Evolutionary conservation across 30 jellyfish, hydroid and myxozoan genomes (phyloP).

Genomic region (Rhopilema esculentum): DNA sequence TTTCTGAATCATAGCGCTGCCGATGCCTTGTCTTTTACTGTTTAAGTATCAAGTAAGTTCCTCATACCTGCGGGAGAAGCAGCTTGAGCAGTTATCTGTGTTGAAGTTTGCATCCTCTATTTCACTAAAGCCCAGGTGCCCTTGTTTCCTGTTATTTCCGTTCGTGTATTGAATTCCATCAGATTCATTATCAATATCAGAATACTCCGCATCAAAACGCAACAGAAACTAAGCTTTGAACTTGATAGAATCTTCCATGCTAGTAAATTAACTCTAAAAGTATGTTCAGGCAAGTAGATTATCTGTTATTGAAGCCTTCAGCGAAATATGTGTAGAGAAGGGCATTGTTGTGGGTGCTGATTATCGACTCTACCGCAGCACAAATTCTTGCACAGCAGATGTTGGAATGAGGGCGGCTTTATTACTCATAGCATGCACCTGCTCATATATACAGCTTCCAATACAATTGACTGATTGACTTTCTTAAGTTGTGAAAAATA

Average conservation of each 20-base stretch:
- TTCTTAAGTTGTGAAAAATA: slow-evolving; percentile 27
- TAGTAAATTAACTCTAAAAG: not conserved
- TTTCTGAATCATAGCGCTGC: not conserved
- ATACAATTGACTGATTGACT: slow-evolving; percentile 42
- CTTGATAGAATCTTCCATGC: not conserved
- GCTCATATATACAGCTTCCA: slow-evolving; percentile 35
- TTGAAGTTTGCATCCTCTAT: slow-evolving; percentile 56
- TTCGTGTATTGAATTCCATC: slow-evolving; percentile 30
- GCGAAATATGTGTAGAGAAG: slow-evolving; percentile 1
- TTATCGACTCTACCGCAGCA: slow-evolving; percentile 34
- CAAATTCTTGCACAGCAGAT: slow-evolving; percentile 49
- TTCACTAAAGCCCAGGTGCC: slow-evolving; percentile 36
- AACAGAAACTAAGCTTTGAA: not conserved
- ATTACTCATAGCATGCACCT: slow-evolving; percentile 35
- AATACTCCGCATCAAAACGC: not conserved
- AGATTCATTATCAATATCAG: slow-evolving; percentile 28
- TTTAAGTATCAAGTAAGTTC: not conserved
- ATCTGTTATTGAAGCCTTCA: slow-evolving; percentile 5
- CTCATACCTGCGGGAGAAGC: slow-evolving; percentile 66
- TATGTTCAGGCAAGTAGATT: not conserved
- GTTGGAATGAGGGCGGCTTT: slow-evolving; percentile 35
- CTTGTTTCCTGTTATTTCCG: not conserved
- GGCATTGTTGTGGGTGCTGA: slow-evolving; percentile 52
- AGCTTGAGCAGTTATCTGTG: slow-evolving; percentile 53
- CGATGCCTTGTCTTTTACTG: not conserved